These are phyloP conservation scores for Tangara arthus DNA, from an alignment of 2,797 vertebrate genomes.

Conservation along the genomic window DNA sequence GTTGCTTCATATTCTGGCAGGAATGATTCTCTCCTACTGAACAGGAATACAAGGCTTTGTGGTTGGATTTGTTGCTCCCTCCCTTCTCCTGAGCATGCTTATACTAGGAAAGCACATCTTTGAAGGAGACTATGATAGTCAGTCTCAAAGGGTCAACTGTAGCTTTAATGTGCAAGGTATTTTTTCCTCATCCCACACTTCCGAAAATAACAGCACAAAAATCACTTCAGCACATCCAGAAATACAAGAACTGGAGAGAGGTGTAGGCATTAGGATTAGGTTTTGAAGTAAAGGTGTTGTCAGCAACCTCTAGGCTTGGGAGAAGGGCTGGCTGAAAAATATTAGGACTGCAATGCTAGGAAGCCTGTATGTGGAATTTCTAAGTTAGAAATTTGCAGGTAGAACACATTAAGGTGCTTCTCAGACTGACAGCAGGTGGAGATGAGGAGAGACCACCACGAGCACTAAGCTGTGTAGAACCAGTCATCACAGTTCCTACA, in stretches of 20 bases:
- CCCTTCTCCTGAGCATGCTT: neutral
- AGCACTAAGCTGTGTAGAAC: neutral
- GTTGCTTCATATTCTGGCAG: conserved; percentile 37
- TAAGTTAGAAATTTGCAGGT: neutral
- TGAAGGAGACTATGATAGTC: neutral
- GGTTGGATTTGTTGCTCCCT: neutral
- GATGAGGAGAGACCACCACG: neutral
- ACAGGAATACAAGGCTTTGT: neutral
- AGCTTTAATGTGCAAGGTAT: neutral
- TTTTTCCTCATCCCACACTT: neutral
- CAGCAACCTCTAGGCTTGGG: neutral
- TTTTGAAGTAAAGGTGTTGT: neutral
- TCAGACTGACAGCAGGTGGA: neutral
- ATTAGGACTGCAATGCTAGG: neutral
- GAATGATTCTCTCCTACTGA: neutral
- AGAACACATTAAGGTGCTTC: neutral
- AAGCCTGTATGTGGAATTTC: neutral
- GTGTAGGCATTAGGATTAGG: neutral
- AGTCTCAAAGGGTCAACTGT: neutral
- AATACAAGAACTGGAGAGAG: neutral
- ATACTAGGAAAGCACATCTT: neutral
- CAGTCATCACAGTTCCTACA: neutral
- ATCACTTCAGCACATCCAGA: neutral
- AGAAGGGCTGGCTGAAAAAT: neutral
- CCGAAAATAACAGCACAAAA: neutral